Conservation (phyloP, 2,797 vertebrate species). For the Avahi laniger region DNA sequence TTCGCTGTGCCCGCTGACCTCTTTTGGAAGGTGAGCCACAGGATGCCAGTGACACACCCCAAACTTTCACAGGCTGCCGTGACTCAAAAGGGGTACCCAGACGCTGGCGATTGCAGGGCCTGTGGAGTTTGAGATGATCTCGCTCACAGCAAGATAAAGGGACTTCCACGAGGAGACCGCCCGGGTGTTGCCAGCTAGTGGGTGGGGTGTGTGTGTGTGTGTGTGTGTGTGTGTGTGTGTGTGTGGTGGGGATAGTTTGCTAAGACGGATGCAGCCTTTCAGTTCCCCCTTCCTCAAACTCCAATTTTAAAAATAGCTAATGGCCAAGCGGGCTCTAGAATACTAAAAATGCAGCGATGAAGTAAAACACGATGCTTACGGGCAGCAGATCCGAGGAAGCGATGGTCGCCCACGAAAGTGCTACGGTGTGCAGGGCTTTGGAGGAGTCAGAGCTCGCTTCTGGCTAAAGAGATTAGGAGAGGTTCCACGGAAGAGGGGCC, state of each 20-base stretch:
- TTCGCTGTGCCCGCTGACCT: not conserved
- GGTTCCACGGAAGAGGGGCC: not conserved
- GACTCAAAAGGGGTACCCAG: not conserved
- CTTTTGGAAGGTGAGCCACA: not conserved
- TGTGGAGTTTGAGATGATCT: not conserved
- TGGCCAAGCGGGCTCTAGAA: not conserved
- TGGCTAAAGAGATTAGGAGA: not conserved
- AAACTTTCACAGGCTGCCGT: not conserved
- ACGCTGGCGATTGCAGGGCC: not conserved
- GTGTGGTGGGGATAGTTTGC: accelerated
- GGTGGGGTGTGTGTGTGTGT: no score
- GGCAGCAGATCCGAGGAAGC: not conserved
- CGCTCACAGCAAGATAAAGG: not conserved
- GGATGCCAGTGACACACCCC: no score
- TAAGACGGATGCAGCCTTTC: not conserved
- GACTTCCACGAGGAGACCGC: not conserved
- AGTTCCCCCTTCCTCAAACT: not conserved
- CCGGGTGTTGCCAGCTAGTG: no score
- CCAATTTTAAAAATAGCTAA: not conserved
- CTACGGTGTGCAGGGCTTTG: accelerated
- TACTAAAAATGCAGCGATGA: not conserved
- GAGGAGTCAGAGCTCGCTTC: not conserved
- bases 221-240: not conserved
- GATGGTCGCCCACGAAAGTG: not conserved
- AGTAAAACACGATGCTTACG: accelerated